Evolutionary conservation across 2,888 invertebrate species (phyloP), one percentile per base, ranked within the genome.

Genomic region (Poecilus cupreus): DNA sequence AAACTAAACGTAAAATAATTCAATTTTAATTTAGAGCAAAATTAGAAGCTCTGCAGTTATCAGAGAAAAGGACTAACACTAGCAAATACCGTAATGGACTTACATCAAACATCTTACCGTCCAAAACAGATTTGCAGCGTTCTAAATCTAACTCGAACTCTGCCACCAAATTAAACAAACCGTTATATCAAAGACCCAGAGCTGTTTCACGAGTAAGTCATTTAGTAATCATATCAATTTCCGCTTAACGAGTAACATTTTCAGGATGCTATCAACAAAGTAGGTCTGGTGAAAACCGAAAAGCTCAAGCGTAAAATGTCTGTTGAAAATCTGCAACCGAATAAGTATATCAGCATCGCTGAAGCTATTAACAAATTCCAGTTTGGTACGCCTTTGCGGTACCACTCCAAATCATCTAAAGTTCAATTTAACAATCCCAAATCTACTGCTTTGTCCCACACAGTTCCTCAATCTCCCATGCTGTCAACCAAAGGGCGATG

Each of bases 401-500:
- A 91, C 84, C 89, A 89, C 54, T 88, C 89, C 0, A 86, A 85
- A 20, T 87, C 85, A 4, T 84, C 82, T 0, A 85, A 85, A 80
- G 81, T 83, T 37, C 13, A 43, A 5, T 60, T 70, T 60, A 49
- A 79, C 26, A 68, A 51, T 18, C 20, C 10, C 1, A 83, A 83
- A 68, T 32, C 57, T 8, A 68, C 6, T 18, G 13, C 49, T 26
- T 18, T 70, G 2, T 32, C 75, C 4, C 8, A 10, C 0, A 92
- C 92, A 5, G 85, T 89, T 51, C 91, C 92, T 0, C 90, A 91
- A 64, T 91, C 92, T 2, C 92, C 92, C 0, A 89, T 89, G 86
- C 87, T 92, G 10, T 89, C 88, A 84, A 91, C 92, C n/a, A 91
- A 90, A 83, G 86, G 87, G 0, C 91, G 95, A 37, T 87, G 89